These are phyloP conservation scores for Triplophysa rosa DNA, from an alignment of 2,113 vertebrate species.

Conservation along the genomic window DNA sequence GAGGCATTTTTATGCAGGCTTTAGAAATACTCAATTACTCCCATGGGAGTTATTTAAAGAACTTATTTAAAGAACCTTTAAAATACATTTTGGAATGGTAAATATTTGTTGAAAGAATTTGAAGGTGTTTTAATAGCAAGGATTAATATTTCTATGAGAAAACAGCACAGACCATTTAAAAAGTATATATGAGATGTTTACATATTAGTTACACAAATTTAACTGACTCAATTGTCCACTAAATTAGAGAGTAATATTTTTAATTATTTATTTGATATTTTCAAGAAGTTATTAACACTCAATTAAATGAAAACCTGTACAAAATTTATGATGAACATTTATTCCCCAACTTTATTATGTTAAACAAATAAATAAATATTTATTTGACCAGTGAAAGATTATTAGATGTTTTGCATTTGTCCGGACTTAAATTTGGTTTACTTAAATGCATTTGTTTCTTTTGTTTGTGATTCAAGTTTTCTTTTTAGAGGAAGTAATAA, in stretches of 20 bases:
- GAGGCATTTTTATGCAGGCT: constrained; percentile 48
- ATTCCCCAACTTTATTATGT: background rate
- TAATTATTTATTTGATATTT: too few species aligned
- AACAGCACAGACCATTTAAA: too few species aligned
- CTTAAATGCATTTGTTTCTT: background rate
- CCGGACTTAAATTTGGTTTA: background rate
- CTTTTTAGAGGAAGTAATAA: constrained; percentile 7
- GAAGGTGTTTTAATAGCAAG: background rate
- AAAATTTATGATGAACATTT: background rate
- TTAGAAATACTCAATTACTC: constrained; percentile 45
- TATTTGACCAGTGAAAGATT: constrained; percentile 11
- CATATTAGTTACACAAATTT: too few species aligned
- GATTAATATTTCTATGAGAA: background rate
- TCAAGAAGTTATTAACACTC: too few species aligned
- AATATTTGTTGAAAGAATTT: background rate
- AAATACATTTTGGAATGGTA: too few species aligned
- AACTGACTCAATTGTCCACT: too few species aligned
- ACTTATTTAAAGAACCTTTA: too few species aligned
- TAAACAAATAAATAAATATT: constrained; percentile 1
- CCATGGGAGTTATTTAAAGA: too few species aligned
- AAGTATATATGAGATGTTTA: too few species aligned
- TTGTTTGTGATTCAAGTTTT: background rate
- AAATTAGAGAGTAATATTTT: too few species aligned
- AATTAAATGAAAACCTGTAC: too few species aligned
- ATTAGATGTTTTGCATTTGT: background rate